Conservation (phyloP, 2,797 vertebrate species). For the Acanthurus tractus region DNA sequence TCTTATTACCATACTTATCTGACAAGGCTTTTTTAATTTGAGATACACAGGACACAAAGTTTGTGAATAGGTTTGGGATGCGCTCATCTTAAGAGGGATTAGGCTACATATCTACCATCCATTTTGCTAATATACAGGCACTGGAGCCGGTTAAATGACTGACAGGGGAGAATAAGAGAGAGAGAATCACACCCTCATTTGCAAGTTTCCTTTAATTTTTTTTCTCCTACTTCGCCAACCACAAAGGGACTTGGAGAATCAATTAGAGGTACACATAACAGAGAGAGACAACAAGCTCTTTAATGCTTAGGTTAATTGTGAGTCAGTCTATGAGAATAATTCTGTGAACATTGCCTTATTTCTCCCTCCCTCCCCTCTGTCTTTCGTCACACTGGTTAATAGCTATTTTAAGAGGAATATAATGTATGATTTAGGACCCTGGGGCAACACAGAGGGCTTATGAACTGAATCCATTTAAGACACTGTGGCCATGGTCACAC, state of each 20-base stretch:
- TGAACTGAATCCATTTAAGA: too few species aligned
- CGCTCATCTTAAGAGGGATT: constrained; percentile 78
- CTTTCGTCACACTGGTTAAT: too few species aligned
- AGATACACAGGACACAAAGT: constrained; percentile 77
- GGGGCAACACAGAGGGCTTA: too few species aligned
- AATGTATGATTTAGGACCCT: too few species aligned
- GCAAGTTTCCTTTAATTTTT: constrained; percentile 48
- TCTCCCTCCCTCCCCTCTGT: too few species aligned
- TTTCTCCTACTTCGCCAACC: constrained; percentile 35
- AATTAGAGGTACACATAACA: constrained; percentile 77
- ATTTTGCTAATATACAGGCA: constrained; percentile 40
- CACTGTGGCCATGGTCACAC: too few species aligned
- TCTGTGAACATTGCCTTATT: too few species aligned
- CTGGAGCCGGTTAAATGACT: constrained; percentile 32
- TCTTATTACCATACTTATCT: constrained; percentile 79
- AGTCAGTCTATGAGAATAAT: too few species aligned
- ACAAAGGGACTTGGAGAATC: constrained; percentile 74
- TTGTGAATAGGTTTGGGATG: constrained; percentile 72
- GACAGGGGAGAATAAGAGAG: constrained; percentile 30
- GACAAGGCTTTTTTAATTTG: constrained; percentile 76
- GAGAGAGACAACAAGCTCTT: constrained; percentile 58
- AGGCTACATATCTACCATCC: constrained; percentile 65
- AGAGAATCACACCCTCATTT: constrained; percentile 45
- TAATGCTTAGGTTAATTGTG: too few species aligned
- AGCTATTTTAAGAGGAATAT: too few species aligned